These are phyloP conservation scores for Radopholus similis DNA, from an alignment of 1,140 invertebrate species.

Conservation along the genomic window DNA sequence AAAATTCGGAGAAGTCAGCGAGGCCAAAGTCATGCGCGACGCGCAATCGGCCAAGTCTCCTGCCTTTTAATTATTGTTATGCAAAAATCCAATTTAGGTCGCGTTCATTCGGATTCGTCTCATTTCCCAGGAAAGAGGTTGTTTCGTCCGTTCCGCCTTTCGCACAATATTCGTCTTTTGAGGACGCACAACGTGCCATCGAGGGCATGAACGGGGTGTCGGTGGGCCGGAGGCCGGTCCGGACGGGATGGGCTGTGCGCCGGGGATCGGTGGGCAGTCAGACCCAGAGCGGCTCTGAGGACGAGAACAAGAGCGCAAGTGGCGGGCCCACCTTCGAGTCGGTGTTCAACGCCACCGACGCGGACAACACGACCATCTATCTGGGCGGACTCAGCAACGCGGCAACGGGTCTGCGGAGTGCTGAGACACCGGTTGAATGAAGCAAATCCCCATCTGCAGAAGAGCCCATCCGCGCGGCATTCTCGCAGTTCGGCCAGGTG, in stretches of 20 bases:
- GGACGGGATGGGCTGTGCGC: conserved; percentile 97
- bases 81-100: no score
- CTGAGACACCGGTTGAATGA: background rate
- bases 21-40: conserved; percentile 68
- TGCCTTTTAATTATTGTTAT: no score
- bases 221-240: conserved; percentile 91
- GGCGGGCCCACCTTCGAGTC: conserved; percentile 71
- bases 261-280: conserved; percentile 64
- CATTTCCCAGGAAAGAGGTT: conserved; percentile 96
- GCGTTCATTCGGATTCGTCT: conserved; percentile 98
- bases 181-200: conserved; percentile 94
- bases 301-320: background rate
- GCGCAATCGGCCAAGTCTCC: conserved; percentile 94
- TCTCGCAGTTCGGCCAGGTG: conserved; percentile 85
- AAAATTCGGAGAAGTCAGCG: conserved; percentile 81
- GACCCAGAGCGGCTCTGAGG: background rate
- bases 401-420: conserved; percentile 21
- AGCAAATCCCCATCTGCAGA: conserved; percentile 64
- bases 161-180: background rate
- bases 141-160: conserved; percentile 64
- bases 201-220: conserved; percentile 96
- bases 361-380: conserved; percentile 97
- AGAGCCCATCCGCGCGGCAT: conserved; percentile 92
- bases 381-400: conserved; percentile 77
- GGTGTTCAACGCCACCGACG: conserved; percentile 94